Evolutionary conservation across 2,113 vertebrate species (phyloP).

Genomic region (Xenopus laevis): DNA sequence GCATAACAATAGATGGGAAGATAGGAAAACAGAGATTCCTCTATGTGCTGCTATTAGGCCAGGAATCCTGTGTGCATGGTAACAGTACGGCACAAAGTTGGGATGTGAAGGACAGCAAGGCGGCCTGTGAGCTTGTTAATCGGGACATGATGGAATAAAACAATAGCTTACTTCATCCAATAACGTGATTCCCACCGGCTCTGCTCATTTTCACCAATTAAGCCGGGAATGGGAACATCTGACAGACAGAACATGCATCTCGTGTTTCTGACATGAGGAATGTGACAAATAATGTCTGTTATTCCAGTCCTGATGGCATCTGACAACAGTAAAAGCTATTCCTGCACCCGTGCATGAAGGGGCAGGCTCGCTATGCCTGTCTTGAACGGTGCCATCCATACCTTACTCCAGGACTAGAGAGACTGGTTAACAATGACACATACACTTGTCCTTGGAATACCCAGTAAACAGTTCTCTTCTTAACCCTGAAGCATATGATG

Average conservation of each 20-base stretch:
- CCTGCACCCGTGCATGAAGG: background rate
- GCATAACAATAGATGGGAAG: conserved; percentile 44
- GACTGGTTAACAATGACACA: too few relatives aligned
- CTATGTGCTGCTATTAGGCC: conserved; percentile 23
- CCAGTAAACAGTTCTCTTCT: too few relatives aligned
- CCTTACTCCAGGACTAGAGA: too few relatives aligned
- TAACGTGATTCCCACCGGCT: conserved; percentile 22
- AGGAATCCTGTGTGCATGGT: conserved; percentile 33
- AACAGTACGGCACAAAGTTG: conserved; percentile 30
- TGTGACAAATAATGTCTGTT: background rate
- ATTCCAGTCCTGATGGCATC: conserved; percentile 1
- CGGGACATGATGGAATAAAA: conserved; percentile 22
- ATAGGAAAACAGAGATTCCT: background rate
- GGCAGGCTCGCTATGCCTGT: too few relatives aligned
- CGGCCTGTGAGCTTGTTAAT: conserved; percentile 32
- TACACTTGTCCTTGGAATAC: too few relatives aligned
- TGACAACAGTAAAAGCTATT: conserved; percentile 9
- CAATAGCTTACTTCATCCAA: conserved; percentile 37
- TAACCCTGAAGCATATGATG: too few relatives aligned
- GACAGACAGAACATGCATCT: background rate
- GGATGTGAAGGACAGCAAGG: conserved; percentile 27
- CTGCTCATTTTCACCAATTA: conserved; percentile 21
- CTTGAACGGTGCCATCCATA: too few relatives aligned
- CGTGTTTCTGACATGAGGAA: background rate
- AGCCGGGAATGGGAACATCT: background rate